Base-by-base conservation (phyloP, 2,888 invertebrate genomes). In the Oligia fasciuncula region DNA sequence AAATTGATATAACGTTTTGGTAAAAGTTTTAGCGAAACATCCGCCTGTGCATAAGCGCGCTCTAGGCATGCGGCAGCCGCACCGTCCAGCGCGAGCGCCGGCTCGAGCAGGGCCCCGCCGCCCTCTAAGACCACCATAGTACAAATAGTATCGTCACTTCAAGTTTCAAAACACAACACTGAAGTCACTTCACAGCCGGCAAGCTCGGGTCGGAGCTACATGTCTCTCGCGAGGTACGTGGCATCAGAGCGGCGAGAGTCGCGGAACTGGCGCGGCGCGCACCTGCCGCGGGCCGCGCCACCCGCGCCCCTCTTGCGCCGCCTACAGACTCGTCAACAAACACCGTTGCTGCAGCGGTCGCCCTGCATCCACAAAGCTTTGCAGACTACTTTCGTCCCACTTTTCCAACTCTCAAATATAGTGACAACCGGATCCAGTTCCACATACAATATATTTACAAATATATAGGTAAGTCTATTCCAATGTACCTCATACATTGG, bases 1-100 rank as follows among this genome's bases (percentile, higher is more conserved):
- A 99, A 97, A 97, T 98, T 98, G 95, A 99, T 98, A 96, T 98
- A 99, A 93, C 99, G 97, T 97, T 99, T 99, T 93, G 98, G 98
- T 96, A 99, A 97, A 97, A 99, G 98, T 98, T 99, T 99, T 95
- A 98, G 97, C 91, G 98, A 98, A 92, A 98, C 98, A 91, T 98
- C 98, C 90, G 98, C 98, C 95, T 98, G 98, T 92, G 98, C 98
- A 96, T 98, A 98, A 85, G 98, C 97, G 85, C 98, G 97, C 95
- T 98, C 98, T 94, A 98, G 96, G 90, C 98, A 97, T 88, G 98
- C 97, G 88, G 97, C 97, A 89, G 98, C 96, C 84, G 97, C 97
- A 90, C 98, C 98, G 94, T 98, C 97, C 92, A 98, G 97, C 94
- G 98, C 98, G 94, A 98, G 97, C 92, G 98, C 96, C 91, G 96